phyloP scores from a whole-genome alignment of 2,888 invertebrate genomes.

The Rhaphigaster nebulosa region DNA sequence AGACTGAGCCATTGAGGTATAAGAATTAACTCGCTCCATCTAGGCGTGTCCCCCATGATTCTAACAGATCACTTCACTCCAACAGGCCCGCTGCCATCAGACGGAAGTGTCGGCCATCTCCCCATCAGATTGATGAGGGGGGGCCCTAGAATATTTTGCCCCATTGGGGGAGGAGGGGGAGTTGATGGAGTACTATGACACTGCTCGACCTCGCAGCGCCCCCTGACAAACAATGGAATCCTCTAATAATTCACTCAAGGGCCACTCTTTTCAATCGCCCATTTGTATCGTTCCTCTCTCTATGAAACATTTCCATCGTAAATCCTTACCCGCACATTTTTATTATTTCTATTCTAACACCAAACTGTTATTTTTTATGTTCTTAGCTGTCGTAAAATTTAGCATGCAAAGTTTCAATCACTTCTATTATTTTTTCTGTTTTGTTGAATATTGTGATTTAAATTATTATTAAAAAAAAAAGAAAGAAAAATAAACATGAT shows the following conservation, averaged over 20 bases:
- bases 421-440: background rate
- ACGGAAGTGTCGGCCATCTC: conserved; percentile 12
- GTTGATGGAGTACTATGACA: conserved; percentile 41
- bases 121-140: background rate
- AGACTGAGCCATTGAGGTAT: background rate
- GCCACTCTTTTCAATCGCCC: conserved; percentile 26
- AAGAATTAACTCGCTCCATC: background rate
- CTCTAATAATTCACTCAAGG: conserved; percentile 25
- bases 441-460: background rate
- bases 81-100: background rate
- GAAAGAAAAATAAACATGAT: no score
- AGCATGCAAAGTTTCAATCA: background rate
- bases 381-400: background rate
- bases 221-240: conserved; percentile 35
- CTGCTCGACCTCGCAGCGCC: background rate
- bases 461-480: background rate
- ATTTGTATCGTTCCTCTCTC: conserved; percentile 43
- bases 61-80: background rate
- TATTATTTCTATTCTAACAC: conserved; percentile 19
- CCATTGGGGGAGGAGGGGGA: background rate
- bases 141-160: background rate
- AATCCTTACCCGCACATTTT: background rate
- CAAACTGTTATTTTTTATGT: background rate
- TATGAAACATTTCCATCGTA: conserved; percentile 35
- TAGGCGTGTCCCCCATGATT: background rate